Evolutionary conservation across 1,140 invertebrate genomes (phyloP), one percentile per base, ranked within the genome.

Genomic region (Formica selysi): DNA sequence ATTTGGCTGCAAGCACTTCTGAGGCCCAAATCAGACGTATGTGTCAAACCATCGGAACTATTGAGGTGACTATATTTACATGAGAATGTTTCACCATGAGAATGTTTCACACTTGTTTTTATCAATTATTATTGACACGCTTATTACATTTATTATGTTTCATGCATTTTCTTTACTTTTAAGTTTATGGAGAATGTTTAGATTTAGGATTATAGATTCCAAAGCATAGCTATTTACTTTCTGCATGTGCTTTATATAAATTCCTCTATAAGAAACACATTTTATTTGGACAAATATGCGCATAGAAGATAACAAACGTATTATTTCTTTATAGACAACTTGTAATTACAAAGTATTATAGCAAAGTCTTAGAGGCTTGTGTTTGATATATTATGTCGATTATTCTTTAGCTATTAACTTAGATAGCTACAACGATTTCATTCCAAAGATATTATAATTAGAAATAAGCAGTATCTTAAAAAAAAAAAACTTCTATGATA

Each of bases 21-120:
- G 95, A 96, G 87, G 86, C 93, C 32, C 95, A 96, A 89, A 93
- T 96, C 70, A 93, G 95, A 65, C 94, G 95, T 85, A 95, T 96
- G 94, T 96, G 96, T 91, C 94, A 95, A 91, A 94, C 94, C 86
- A 95, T 96, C 80, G 96, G 96, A 79, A 95, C 91, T 48, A 92
- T 96, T 67, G 95, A 96, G 95, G 96, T 96, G 94, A 96, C 91
- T 93, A 93, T 94, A 59, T 93, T 92, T 92, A 91, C 83, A 44
- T 92, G 85, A 93, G 87, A 89, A 87, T 59, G 11, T 64, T 81
- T 74, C 29, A 88, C 32, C 54, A 22, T 22, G 22, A 22, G 22
- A 22, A 22, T 22, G 22, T 22, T 22, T 22, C 67, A 80, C 65
- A 67, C 59, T 59, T 10, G 59, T 1, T 76, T 85, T 78, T 16